A percentile compares a stretch with the other conserved stretches of the same genome.
These are phyloP conservation scores for Trissolcus basalis DNA, from an alignment of 1,140 invertebrate species.

Conservation along the genomic window DNA sequence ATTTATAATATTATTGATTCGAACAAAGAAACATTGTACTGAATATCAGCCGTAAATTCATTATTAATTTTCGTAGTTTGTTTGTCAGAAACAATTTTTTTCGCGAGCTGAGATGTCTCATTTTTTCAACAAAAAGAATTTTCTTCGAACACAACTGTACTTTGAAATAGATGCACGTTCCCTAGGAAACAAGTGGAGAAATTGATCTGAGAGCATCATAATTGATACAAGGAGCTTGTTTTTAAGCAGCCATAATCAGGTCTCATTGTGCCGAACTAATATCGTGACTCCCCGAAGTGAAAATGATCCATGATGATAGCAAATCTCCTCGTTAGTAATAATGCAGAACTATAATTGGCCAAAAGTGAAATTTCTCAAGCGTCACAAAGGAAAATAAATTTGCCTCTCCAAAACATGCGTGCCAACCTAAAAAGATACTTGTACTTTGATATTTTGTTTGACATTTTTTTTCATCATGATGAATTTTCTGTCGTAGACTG, in stretches of 20 bases:
- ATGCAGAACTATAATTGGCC: not conserved
- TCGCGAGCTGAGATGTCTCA: no score
- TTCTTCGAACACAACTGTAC: no score
- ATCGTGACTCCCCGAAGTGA: slow-evolving; percentile 64
- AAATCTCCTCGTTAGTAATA: slow-evolving; percentile 32
- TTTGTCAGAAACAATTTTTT: no score
- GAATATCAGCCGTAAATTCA: no score
- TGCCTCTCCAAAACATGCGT: no score
- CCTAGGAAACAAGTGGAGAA: not conserved
- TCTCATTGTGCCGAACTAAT: slow-evolving; percentile 65
- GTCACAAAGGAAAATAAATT: no score
- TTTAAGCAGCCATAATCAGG: slow-evolving; percentile 67
- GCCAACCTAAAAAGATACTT: not conserved
- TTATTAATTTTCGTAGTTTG: no score
- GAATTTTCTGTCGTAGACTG: slow-evolving; percentile 78
- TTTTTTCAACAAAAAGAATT: no score
- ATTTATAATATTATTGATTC: no score
- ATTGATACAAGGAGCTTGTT: slow-evolving; percentile 47
- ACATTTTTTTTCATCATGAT: not conserved
- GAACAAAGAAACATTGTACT: no score
- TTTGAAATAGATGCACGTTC: no score
- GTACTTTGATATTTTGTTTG: not conserved
- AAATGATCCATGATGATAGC: slow-evolving; percentile 63
- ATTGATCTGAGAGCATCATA: slow-evolving; percentile 11
- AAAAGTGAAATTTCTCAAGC: no score